Evolutionary conservation across 2,113 vertebrate genomes (phyloP), one percentile per base, ranked within the genome.

Genomic region (Chaetodon trifascialis): DNA sequence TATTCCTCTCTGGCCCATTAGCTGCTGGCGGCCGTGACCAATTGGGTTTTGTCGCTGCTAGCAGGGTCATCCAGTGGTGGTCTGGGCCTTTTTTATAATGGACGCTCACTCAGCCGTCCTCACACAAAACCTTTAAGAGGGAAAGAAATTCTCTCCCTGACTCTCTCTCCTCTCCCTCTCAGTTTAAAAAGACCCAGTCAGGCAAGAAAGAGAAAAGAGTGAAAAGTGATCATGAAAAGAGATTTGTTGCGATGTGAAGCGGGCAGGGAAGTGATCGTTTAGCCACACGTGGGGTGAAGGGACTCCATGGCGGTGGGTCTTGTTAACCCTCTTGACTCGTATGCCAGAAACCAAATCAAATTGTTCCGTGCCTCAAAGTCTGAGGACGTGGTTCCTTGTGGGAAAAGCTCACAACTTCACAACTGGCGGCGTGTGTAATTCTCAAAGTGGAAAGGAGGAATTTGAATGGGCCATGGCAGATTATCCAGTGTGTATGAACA

Each of bases 11-110:
- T 97, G 97, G 96, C 96, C 98, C 97, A 99, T 99, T 99, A 99
- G 96, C 96, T 96, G 96, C 96, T 97, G 97, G 97, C 96, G 96
- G 97, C 97, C 97, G 96, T 99, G 97, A 99, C 98, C 97, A 99
- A 99, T 99, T 95, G 96, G 96, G 97, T 97, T 99, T 99, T 99
- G 97, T 99, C 95, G 91, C 95, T 94, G 93, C 94, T 96, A 86
- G 96, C 97, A 94, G 96, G 97, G 97, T 99, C 98, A 98, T 98
- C 98, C 98, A 97, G 97, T 94, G 94, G 92, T 93, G 93, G 94
- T 94, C 94, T 91, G 83, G 80, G 90, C 75, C 90, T 85, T 92
- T 91, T 93, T 92, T 92, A 90, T 82, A 92, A 93, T 82, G 88
- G 91, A 88, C 90, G 90, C 90, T 93, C 92, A 91, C 88, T 93